A percentile compares a stretch with the other conserved stretches of the same genome.
Conservation (phyloP, 1,140 invertebrate species). For the Drosophila trapezifrons region DNA sequence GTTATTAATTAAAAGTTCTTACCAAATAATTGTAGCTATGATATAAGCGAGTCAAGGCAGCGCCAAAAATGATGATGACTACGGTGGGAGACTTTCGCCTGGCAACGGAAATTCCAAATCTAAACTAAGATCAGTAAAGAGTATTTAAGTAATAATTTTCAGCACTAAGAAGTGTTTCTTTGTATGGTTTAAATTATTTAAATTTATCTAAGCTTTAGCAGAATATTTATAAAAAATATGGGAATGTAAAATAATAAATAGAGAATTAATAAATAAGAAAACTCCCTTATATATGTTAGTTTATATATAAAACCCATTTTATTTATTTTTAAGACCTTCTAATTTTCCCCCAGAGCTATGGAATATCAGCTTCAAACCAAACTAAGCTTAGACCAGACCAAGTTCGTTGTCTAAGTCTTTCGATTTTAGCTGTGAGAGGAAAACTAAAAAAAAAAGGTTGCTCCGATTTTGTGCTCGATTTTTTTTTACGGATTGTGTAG, state of each 20-base stretch:
- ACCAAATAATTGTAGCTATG: constrained; percentile 61
- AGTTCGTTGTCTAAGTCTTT: constrained; percentile 77
- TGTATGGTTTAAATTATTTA: too few species aligned
- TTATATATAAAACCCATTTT: too few species aligned
- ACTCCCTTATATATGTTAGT: too few species aligned
- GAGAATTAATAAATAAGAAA: too few species aligned
- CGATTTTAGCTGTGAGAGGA: constrained; percentile 60
- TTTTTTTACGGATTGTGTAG: constrained; percentile 66
- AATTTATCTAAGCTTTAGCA: too few species aligned
- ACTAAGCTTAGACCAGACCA: constrained; percentile 17
- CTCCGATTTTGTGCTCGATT: constrained; percentile 45
- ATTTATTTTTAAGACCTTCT: background rate
- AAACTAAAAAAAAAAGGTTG: constrained; percentile 48
- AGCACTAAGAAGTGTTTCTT: too few species aligned
- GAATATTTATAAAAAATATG: too few species aligned
- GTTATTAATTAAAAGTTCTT: constrained; percentile 76
- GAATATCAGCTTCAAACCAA: constrained; percentile 6
- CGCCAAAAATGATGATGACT: constrained; percentile 11
- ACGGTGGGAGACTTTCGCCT: background rate
- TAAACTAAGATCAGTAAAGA: background rate
- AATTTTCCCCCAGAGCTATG: background rate
- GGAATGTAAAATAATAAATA: too few species aligned
- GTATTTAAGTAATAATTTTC: background rate
- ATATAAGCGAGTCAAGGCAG: constrained; percentile 49
- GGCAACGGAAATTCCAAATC: constrained; percentile 58